phyloP scores from a whole-genome alignment of 2,888 invertebrate species.

The Gerris lacustris region DNA sequence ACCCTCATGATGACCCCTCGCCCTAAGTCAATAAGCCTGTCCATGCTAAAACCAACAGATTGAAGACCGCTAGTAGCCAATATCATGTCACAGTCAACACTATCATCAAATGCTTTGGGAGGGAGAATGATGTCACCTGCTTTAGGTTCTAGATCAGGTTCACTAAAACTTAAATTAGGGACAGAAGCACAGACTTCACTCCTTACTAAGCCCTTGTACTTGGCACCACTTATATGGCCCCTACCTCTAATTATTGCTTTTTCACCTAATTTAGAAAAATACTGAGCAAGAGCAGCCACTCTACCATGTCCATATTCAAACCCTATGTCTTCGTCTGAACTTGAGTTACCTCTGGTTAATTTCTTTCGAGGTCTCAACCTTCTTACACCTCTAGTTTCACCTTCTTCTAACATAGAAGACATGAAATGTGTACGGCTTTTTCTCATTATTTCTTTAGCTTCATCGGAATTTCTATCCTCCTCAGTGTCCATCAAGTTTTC shows the following conservation, averaged over 20 bases:
- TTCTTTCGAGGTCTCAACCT: background rate
- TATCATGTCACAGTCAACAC: constrained; percentile 22
- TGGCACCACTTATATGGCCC: constrained; percentile 15
- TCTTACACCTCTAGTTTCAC: background rate
- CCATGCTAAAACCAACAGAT: constrained; percentile 31
- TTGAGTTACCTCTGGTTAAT: constrained; percentile 16
- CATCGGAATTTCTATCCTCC: constrained; percentile 18
- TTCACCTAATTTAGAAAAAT: constrained; percentile 44
- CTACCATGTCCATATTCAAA: constrained; percentile 49
- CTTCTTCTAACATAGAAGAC: constrained; percentile 9
- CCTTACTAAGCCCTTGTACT: constrained; percentile 21
- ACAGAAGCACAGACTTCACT: constrained; percentile 30
- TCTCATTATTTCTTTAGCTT: constrained; percentile 15
- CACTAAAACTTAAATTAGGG: constrained; percentile 34
- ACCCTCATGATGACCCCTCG: constrained; percentile 25
- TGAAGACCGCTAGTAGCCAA: constrained; percentile 28
- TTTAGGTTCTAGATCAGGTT: constrained; percentile 21
- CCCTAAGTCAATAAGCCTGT: constrained; percentile 28
- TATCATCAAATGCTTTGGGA: constrained; percentile 24
- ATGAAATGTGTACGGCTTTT: background rate
- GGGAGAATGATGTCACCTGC: constrained; percentile 27
- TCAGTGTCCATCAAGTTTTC: constrained; percentile 32
- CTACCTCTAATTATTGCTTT: constrained; percentile 36
- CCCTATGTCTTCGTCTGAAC: constrained; percentile 49
- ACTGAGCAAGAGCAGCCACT: constrained; percentile 57